Evolutionary conservation across 2,797 vertebrate genomes (phyloP).

Genomic region (Sebastes steindachneri): DNA sequence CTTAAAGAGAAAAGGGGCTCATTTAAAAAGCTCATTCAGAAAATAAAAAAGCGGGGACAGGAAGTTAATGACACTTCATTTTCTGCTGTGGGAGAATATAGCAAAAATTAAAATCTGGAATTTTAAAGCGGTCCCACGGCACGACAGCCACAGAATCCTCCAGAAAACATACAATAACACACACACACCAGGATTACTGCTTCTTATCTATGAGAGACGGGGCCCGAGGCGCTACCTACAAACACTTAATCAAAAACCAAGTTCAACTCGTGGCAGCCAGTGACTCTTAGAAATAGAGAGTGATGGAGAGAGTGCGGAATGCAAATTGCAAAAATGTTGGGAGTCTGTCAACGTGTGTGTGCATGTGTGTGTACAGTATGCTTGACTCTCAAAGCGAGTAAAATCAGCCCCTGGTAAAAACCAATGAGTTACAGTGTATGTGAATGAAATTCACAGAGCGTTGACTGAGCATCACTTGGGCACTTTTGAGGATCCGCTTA

Average conservation of each 20-base stretch:
- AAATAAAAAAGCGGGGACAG: slow-evolving; percentile 53
- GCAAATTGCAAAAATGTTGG: slow-evolving; percentile 75
- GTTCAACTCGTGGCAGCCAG: slow-evolving; percentile 76
- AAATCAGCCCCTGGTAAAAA: slow-evolving; percentile 45
- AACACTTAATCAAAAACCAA: slow-evolving; percentile 86
- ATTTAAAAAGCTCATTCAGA: slow-evolving; percentile 63
- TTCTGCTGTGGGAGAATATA: slow-evolving; percentile 49
- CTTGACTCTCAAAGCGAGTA: slow-evolving; percentile 10
- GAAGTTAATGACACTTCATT: slow-evolving; percentile 77
- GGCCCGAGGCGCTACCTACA: slow-evolving; percentile 80
- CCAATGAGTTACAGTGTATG: slow-evolving; percentile 22
- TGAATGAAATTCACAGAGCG: slow-evolving; percentile 29
- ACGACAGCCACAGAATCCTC: slow-evolving; percentile 50
- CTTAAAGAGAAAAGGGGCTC: slow-evolving; percentile 55
- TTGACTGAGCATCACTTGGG: neutral
- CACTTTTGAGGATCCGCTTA: neutral
- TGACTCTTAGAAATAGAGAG: slow-evolving; percentile 75
- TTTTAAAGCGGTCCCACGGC: slow-evolving; percentile 65
- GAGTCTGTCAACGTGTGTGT: slow-evolving; percentile 46
- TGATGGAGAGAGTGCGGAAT: slow-evolving; percentile 71
- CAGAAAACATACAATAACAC: slow-evolving; percentile 60
- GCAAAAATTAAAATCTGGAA: slow-evolving; percentile 68
- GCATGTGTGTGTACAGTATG: slow-evolving; percentile 25
- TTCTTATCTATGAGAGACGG: slow-evolving; percentile 78
- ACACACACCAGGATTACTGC: slow-evolving; percentile 69